Base-by-base conservation (phyloP, 1,140 invertebrate genomes). In the Diachasmimorpha longicaudata region DNA sequence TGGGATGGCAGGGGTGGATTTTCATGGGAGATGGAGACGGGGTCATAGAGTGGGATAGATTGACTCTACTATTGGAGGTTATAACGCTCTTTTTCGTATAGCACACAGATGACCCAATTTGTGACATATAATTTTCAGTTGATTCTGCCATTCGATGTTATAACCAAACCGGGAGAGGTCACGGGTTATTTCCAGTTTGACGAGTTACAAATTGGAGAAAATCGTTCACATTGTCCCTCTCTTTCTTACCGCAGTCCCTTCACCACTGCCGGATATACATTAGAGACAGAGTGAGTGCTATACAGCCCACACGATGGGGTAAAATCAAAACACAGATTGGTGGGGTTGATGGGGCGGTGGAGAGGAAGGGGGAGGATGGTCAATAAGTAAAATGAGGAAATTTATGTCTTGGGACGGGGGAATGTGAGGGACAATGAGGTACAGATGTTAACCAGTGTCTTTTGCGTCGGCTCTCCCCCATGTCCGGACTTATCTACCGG, bases 391-490 rank as follows among this genome's bases (percentile, higher is more conserved):
- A 63, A 25, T 25, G 23, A 19, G 23, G 14, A 63, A 31, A 63
- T 71, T 71, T 71, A 48, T 23, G 42, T 16, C 42, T 71, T 8
- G 6, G 69, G 16, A 52, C 19, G 58, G 19, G 16, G 21, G 46
- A 63, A 67, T 55, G 55, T 39, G 37, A 66, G 78, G 72, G 73
- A 77, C 75, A 77, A 76, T 78, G 66, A 79, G 79, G 77, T 79
- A 78, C 79, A 79, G 75, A 80, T 80, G 80, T 80, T 25, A 80
- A 80, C 77, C 74, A 78, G 70, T 79, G 70, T 81, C 74, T 79
- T 71, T 52, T 67, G 72, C 71, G 70, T 79, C 39, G 52, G 39
- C 39, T 36, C 16, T 46, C 67, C 46, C 73, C 13, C 75, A 79
- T 74, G 78, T 78, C 37, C 68, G 76, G 19, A 80, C 67, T 79